Evolutionary conservation across 1,140 invertebrate species (phyloP).

Genomic region (Holcopasites calliopsidis): DNA sequence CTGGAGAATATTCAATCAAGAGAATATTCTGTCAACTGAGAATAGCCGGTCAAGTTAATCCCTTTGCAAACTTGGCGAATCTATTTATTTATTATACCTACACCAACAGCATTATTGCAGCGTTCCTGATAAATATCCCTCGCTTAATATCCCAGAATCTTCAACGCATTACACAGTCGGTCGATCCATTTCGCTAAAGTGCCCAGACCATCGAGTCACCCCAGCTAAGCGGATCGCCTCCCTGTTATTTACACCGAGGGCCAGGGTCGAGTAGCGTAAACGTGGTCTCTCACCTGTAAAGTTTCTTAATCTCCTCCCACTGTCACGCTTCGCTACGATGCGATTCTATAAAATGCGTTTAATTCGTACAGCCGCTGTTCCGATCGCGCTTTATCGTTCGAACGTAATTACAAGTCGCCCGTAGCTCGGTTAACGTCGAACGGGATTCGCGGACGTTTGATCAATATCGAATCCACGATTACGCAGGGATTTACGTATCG

Average conservation of each 20-base stretch:
- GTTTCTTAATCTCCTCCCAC: conserved; percentile 7
- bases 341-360: background rate
- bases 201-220: background rate
- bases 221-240: conserved; percentile 19
- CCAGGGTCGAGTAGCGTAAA: background rate
- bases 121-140: too few relatives aligned
- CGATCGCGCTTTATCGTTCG: background rate
- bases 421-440: background rate
- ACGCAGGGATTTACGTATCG: background rate
- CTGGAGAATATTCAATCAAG: too few relatives aligned
- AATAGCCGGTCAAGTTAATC: too few relatives aligned
- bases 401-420: background rate
- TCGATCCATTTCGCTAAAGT: conserved; percentile 15
- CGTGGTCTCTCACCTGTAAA: background rate
- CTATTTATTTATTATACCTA: too few relatives aligned
- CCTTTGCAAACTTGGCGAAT: too few relatives aligned
- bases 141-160: background rate
- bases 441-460: background rate
- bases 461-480: background rate
- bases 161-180: background rate
- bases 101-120: too few relatives aligned
- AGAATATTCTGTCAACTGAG: too few relatives aligned
- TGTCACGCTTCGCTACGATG: background rate
- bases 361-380: background rate
- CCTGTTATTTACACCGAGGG: conserved; percentile 11